Conservation (phyloP, 2,888 invertebrate species). For the Drosophila ezoana region DNA sequence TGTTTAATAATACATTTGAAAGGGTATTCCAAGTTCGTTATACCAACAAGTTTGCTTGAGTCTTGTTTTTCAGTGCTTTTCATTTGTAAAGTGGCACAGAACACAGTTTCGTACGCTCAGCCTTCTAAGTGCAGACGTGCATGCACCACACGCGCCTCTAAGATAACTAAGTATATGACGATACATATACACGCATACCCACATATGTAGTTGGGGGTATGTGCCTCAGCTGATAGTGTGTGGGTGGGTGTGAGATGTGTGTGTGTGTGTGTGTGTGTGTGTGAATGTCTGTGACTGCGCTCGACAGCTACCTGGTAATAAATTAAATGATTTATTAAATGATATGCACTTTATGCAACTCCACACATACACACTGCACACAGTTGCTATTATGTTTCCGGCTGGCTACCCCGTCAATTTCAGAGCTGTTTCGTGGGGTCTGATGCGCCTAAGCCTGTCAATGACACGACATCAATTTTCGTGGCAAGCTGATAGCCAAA, state of each 20-base stretch:
- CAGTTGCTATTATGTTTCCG: constrained; percentile 18
- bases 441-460: constrained; percentile 50
- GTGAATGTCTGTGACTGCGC: constrained; percentile 1
- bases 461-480: constrained; percentile 63
- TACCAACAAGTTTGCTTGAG: not conserved
- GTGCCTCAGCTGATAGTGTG: no score
- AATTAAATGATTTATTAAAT: constrained; percentile 77
- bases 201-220: no score
- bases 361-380: constrained; percentile 3
- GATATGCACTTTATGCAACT: constrained; percentile 64
- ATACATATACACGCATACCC: not conserved
- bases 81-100: constrained; percentile 62
- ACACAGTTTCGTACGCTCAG: constrained; percentile 15
- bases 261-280: not conserved
- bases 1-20: no score
- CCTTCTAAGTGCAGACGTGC: constrained; percentile 45
- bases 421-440: not conserved
- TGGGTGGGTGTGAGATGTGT: no score
- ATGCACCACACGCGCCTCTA: constrained; percentile 45
- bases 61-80: constrained; percentile 40
- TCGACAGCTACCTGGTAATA: constrained; percentile 47
- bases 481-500: constrained; percentile 32
- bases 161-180: constrained; percentile 34
- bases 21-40: constrained; percentile 10
- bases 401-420: constrained; percentile 5